phyloP scores from a whole-genome alignment of 2,797 vertebrate species.

The Anomalospiza imberbis region DNA sequence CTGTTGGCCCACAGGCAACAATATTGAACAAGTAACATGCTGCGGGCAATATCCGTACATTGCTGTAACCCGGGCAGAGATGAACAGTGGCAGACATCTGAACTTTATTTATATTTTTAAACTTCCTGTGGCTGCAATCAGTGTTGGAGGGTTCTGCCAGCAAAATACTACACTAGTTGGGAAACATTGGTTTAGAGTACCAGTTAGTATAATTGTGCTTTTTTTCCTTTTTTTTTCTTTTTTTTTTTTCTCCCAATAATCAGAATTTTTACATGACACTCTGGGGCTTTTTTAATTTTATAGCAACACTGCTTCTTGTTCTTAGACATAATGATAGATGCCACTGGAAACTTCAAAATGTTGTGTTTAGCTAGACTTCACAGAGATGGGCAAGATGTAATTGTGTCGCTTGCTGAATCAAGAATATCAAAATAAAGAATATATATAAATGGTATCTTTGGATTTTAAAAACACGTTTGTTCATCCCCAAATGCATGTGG shows the following conservation, averaged over 20 bases:
- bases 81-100: neutral
- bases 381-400: neutral
- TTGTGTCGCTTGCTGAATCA: neutral
- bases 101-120: neutral
- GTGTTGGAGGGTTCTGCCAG: neutral
- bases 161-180: neutral
- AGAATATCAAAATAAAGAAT: neutral
- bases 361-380: neutral
- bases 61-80: neutral
- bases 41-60: neutral
- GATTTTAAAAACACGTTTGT: neutral
- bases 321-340: neutral
- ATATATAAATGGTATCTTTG: neutral
- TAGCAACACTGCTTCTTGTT: neutral
- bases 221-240: neutral
- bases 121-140: slow-evolving; percentile 11
- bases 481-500: neutral
- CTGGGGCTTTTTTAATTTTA: neutral
- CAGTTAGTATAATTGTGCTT: neutral
- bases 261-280: neutral
- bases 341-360: neutral
- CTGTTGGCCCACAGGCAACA: slow-evolving; percentile 29
- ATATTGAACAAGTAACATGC: neutral
- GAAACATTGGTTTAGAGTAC: neutral
- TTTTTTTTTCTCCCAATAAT: neutral